These are phyloP conservation scores for Achroia grisella DNA, from an alignment of 1,140 invertebrate species.

Conservation along the genomic window DNA sequence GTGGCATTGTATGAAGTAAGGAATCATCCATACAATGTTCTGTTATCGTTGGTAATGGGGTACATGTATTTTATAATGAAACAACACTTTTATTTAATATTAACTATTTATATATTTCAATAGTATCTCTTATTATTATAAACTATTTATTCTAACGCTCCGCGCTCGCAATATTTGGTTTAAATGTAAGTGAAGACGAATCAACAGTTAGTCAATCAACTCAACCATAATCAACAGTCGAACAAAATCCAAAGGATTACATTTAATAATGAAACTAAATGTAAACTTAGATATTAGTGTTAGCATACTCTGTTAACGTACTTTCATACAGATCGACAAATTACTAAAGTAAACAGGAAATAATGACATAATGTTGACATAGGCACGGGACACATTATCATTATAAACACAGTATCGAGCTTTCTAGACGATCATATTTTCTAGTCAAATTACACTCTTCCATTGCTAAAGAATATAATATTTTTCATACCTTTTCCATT, in stretches of 20 bases:
- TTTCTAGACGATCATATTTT: no score
- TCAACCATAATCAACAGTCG: constrained; percentile 58
- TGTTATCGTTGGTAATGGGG: no score
- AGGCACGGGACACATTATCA: no score
- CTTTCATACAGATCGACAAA: background rate
- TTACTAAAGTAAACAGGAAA: background rate
- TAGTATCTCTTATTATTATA: constrained; percentile 68
- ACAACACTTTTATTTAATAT: constrained; percentile 64
- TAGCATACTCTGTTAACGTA: constrained; percentile 39
- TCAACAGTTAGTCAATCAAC: constrained; percentile 61
- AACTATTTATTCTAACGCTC: constrained; percentile 65
- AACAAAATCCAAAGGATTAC: constrained; percentile 63
- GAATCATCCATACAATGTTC: no score
- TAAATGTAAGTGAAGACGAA: constrained; percentile 66
- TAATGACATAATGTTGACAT: no score
- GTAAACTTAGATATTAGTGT: constrained; percentile 60
- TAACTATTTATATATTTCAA: constrained; percentile 72
- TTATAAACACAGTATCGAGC: no score
- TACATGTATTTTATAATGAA: constrained; percentile 33
- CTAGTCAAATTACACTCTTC: no score
- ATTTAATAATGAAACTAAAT: constrained; percentile 63
- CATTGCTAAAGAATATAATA: no score
- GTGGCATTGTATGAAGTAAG: no score
- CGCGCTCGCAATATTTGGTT: constrained; percentile 70
- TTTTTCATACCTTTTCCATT: no score